Evolutionary conservation across 2,113 vertebrate genomes (phyloP).

Genomic region (Ivindomyrus marchei): DNA sequence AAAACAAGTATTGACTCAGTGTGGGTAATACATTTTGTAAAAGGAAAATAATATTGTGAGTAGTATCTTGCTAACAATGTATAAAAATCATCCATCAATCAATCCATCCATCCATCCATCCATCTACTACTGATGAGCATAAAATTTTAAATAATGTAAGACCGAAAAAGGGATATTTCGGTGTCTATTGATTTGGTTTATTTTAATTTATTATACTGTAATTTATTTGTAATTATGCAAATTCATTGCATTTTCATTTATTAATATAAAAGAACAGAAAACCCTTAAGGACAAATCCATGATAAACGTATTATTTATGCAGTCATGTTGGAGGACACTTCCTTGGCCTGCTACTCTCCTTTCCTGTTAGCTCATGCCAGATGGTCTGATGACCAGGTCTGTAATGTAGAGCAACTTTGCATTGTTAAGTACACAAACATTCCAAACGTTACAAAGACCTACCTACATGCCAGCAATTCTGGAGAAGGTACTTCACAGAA

Average conservation of each 20-base stretch:
- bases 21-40: neutral
- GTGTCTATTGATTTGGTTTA: neutral
- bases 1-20: neutral
- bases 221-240: constrained; percentile 1
- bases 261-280: neutral
- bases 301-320: neutral
- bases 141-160: neutral
- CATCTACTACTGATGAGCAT: neutral
- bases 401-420: neutral
- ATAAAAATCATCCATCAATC: neutral
- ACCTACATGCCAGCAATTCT: neutral
- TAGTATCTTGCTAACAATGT: neutral
- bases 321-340: neutral
- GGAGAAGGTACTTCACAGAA: neutral
- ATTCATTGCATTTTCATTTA: neutral
- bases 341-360: neutral
- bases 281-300: neutral
- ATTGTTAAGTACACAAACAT: neutral
- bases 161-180: neutral
- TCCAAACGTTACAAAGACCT: neutral
- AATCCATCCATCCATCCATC: neutral
- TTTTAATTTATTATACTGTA: neutral
- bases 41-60: neutral
- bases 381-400: neutral
- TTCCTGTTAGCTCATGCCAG: neutral